These are phyloP conservation scores for Agonopterix arenella DNA, from an alignment of 2,888 invertebrate genomes.

Conservation along the genomic window DNA sequence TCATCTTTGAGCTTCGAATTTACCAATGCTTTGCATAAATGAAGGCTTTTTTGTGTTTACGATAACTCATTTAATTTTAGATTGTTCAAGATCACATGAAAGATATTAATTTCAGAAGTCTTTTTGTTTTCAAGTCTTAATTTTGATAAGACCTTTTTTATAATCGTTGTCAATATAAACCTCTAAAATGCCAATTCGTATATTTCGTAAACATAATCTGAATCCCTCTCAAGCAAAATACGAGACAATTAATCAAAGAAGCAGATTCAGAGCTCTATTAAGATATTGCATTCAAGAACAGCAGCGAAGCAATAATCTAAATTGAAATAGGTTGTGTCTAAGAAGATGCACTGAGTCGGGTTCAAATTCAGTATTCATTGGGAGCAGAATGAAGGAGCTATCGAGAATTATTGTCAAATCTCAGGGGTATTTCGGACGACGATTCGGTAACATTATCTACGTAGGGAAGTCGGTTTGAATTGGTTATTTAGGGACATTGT, in stretches of 20 bases:
- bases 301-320: constrained; percentile 57
- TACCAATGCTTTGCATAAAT: constrained; percentile 21
- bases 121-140: no score
- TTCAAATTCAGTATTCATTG: constrained; percentile 68
- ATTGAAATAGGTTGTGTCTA: constrained; percentile 64
- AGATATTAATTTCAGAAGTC: no score
- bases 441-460: constrained; percentile 22
- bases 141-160: no score
- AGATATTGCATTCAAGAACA: constrained; percentile 37
- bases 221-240: no score
- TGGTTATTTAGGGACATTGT: not conserved
- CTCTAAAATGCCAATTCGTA: no score
- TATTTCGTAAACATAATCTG: no score
- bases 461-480: constrained; percentile 17
- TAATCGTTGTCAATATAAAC: no score
- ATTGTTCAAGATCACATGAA: no score
- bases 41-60: constrained; percentile 12
- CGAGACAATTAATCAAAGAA: not conserved
- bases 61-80: no score
- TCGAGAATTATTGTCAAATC: constrained; percentile 70
- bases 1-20: constrained; percentile 47
- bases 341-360: constrained; percentile 36
- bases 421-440: constrained; percentile 52
- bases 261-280: constrained; percentile 25
- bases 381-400: constrained; percentile 56